Percentiles rank a stretch among this genome's conserved stretches.
phyloP scores from a whole-genome alignment of 2,797 vertebrate genomes.

The Rhinella marina region DNA sequence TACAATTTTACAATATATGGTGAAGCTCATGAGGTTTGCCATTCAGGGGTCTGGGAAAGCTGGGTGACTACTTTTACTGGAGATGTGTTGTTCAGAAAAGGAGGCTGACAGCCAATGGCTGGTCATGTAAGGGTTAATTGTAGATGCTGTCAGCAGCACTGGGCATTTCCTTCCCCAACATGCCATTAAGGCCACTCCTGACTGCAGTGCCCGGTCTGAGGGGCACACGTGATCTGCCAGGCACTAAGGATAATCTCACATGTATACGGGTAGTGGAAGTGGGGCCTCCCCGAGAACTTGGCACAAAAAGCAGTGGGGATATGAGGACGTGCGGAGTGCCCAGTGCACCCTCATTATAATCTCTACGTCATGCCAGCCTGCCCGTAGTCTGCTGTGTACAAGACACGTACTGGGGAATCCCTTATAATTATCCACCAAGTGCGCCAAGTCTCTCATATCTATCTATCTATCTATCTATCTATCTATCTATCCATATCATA shows the following conservation, averaged over 20 bases:
- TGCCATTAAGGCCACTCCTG: constrained; percentile 66
- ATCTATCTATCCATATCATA: not conserved
- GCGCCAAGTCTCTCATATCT: too few species aligned
- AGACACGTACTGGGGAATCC: not conserved
- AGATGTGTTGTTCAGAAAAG: too few species aligned
- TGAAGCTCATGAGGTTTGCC: not conserved
- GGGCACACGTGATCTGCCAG: constrained; percentile 50
- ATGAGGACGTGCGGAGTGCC: constrained; percentile 59
- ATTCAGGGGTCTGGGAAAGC: not conserved
- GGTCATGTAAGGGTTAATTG: constrained; percentile 7
- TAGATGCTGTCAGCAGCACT: not conserved
- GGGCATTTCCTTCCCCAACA: constrained; percentile 70
- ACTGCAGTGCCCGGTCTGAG: constrained; percentile 57
- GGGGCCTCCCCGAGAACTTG: constrained; percentile 50
- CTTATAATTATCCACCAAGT: not conserved
- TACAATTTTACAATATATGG: not conserved
- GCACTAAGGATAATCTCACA: constrained; percentile 29
- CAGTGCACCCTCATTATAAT: constrained; percentile 9
- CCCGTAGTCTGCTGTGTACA: not conserved
- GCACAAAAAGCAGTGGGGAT: constrained; percentile 39
- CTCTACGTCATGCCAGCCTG: constrained; percentile 25
- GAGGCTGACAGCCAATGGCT: not conserved
- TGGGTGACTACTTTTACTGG: not conserved
- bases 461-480: not conserved
- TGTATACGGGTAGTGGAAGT: constrained; percentile 28